Percentiles rank a stretch among this genome's conserved stretches.
These are phyloP conservation scores for Eulacestoma nigropectus DNA, from an alignment of 2,113 vertebrate genomes.

Conservation along the genomic window DNA sequence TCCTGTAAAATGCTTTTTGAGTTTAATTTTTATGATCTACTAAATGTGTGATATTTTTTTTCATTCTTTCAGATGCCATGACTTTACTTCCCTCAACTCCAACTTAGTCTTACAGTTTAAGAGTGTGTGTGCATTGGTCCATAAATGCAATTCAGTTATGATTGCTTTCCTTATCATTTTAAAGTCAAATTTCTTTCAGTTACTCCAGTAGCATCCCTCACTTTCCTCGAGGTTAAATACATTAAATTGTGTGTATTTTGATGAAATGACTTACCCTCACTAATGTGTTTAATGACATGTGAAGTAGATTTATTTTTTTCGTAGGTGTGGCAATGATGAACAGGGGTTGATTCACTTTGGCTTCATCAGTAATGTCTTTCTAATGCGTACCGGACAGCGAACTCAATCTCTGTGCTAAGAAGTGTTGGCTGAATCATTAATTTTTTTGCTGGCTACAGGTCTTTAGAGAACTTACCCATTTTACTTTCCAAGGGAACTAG, in stretches of 20 bases:
- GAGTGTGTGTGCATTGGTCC: not conserved
- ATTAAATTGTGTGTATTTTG: not conserved
- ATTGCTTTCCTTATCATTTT: not conserved
- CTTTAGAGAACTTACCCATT: not conserved
- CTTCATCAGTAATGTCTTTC: not conserved
- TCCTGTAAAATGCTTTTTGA: not conserved
- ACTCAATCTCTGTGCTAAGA: not conserved
- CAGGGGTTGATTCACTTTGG: not conserved
- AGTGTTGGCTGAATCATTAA: not conserved
- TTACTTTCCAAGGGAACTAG: not conserved
- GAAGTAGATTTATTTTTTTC: not conserved
- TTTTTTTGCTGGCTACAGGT: not conserved
- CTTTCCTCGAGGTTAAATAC: not conserved
- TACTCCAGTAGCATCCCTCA: accelerated
- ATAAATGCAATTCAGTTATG: not conserved
- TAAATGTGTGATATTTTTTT: not conserved
- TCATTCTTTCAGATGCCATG: not conserved
- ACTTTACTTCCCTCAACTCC: not conserved
- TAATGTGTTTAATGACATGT: not conserved
- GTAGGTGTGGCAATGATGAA: not conserved
- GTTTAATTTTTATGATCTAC: not conserved
- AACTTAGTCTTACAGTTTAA: not conserved
- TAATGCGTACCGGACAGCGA: not conserved
- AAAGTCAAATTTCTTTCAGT: not conserved
- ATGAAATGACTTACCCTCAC: not conserved